Percentiles rank a stretch among this genome's conserved stretches.
Evolutionary conservation across 2,888 invertebrate genomes (phyloP).

Genomic region (Dynastes maya): DNA sequence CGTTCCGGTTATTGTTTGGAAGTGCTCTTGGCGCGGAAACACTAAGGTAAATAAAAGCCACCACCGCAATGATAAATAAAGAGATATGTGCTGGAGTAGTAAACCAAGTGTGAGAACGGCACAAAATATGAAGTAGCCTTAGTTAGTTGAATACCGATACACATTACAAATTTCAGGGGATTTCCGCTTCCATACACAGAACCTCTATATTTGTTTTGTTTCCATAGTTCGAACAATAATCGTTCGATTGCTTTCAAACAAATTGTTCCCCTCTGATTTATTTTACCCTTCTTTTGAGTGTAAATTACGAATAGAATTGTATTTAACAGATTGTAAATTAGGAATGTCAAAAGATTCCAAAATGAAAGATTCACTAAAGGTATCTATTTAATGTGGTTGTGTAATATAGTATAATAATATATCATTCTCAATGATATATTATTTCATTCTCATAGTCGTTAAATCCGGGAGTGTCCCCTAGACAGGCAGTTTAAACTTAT

Average conservation of each 20-base stretch:
- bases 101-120: background rate
- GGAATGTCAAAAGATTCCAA: too few species aligned
- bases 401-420: too few species aligned
- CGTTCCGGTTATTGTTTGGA: slow-evolving; percentile 23
- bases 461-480: too few species aligned
- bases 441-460: too few species aligned
- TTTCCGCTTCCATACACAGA: too few species aligned
- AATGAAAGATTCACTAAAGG: too few species aligned
- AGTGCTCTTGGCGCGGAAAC: background rate
- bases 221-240: background rate
- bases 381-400: too few species aligned
- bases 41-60: background rate
- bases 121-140: slow-evolving; percentile 3
- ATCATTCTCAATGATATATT: too few species aligned
- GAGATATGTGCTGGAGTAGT: background rate
- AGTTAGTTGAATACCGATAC: background rate
- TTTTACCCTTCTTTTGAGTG: too few species aligned
- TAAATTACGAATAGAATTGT: too few species aligned
- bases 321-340: too few species aligned
- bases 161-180: background rate
- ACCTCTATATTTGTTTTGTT: background rate
- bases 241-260: slow-evolving; percentile 2
- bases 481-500: too few species aligned
- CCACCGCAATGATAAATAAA: background rate
- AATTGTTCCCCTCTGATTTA: background rate